Conservation (phyloP, 1,140 invertebrate genomes). For the Maniola jurtina region DNA sequence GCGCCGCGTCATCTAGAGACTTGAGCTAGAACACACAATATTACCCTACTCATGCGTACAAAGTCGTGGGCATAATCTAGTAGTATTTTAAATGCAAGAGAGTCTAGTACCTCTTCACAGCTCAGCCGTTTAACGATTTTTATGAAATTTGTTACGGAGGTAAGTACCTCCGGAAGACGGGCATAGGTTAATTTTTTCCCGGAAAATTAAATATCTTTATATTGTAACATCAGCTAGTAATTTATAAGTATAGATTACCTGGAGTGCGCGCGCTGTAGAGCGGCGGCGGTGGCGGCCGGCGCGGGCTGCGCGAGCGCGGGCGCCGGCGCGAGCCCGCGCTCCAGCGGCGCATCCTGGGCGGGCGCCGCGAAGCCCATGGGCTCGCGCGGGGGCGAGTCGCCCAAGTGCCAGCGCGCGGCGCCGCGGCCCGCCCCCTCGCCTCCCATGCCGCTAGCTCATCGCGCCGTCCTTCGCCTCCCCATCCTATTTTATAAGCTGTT, state of each 20-base stretch:
- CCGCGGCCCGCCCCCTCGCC: conserved; percentile 82
- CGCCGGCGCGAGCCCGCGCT: conserved; percentile 72
- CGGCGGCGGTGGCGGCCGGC: conserved; percentile 61
- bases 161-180: too few relatives aligned
- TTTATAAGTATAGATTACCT: conserved; percentile 58
- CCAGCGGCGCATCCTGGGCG: conserved; percentile 68
- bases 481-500: conserved; percentile 30
- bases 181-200: too few relatives aligned
- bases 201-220: too few relatives aligned
- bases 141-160: too few relatives aligned
- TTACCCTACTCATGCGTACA: too few relatives aligned
- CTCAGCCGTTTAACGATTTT: too few relatives aligned
- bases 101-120: too few relatives aligned
- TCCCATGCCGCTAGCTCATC: conserved; percentile 75
- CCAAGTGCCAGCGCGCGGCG: conserved; percentile 83
- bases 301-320: conserved; percentile 71
- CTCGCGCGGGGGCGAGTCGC: conserved; percentile 79
- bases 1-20: too few relatives aligned
- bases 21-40: too few relatives aligned
- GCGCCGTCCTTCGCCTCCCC: conserved; percentile 52
- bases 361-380: conserved; percentile 78
- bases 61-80: too few relatives aligned
- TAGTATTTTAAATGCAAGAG: too few relatives aligned
- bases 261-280: conserved; percentile 86
- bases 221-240: too few relatives aligned